Evolutionary conservation across 2,113 vertebrate genomes (phyloP).

Genomic region (Chaetura pelagica): DNA sequence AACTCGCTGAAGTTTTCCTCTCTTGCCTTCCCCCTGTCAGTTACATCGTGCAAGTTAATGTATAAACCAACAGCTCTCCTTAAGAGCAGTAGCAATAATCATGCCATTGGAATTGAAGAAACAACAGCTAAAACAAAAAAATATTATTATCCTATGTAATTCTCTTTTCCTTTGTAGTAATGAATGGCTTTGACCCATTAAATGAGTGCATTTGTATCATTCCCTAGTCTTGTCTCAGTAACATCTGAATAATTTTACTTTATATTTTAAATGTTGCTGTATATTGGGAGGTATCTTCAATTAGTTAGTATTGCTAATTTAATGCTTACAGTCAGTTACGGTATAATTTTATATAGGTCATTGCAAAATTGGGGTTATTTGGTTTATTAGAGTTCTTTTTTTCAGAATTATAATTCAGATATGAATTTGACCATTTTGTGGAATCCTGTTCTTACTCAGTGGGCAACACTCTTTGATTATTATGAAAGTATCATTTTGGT

Average conservation of each 20-base stretch:
- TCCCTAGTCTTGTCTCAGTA: background rate
- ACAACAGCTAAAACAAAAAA: background rate
- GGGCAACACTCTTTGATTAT: background rate
- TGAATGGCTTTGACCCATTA: background rate
- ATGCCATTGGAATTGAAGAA: background rate
- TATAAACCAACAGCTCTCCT: background rate
- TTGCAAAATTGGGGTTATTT: background rate
- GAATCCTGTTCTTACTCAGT: background rate
- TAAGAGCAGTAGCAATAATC: background rate
- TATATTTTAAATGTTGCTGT: background rate
- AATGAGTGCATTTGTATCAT: background rate
- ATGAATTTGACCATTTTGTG: background rate
- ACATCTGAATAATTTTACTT: background rate
- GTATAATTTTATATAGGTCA: background rate
- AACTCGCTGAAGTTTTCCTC: background rate
- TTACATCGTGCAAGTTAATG: background rate
- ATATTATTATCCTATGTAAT: background rate
- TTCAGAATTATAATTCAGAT: background rate
- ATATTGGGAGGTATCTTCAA: background rate
- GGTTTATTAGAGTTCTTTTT: background rate
- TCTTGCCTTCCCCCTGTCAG: rapidly evolving
- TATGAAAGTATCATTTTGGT: background rate
- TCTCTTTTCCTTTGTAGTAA: background rate
- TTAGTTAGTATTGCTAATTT: background rate
- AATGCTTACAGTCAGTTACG: background rate